phyloP scores from a whole-genome alignment of 2,113 vertebrate genomes.

The Cryptomyrus ogoouensis region DNA sequence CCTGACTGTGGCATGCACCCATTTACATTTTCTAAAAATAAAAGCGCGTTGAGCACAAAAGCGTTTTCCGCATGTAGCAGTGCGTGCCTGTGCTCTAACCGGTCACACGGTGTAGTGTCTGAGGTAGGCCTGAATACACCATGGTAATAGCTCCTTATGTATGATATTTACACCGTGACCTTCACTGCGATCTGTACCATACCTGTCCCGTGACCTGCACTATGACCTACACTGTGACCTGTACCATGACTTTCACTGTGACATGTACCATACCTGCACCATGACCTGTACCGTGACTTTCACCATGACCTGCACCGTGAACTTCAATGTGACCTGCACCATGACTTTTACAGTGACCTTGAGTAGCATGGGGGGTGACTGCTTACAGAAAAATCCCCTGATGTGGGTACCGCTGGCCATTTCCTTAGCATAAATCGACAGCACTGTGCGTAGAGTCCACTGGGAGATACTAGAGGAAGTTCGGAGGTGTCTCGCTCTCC shows the following conservation, averaged over 20 bases:
- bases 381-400: too few relatives aligned
- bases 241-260: conserved; percentile 18
- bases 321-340: not conserved
- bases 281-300: not conserved
- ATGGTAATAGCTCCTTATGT: not conserved
- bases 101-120: not conserved
- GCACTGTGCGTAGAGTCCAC: conserved; percentile 6
- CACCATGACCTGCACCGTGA: conserved; percentile 22
- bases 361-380: not conserved
- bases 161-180: conserved; percentile 1
- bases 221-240: not conserved
- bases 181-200: too few relatives aligned
- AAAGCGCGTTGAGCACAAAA: not conserved
- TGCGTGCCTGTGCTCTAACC: not conserved
- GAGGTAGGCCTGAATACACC: not conserved
- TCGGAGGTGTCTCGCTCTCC: not conserved
- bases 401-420: not conserved
- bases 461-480: not conserved
- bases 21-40: not conserved
- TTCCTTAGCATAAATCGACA: conserved; percentile 19
- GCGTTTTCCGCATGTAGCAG: not conserved
- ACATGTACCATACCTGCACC: not conserved
- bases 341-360: not conserved
- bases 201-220: not conserved
- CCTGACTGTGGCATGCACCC: not conserved